phyloP scores from a whole-genome alignment of 2,113 vertebrate genomes.

The Heteronetta atricapilla region DNA sequence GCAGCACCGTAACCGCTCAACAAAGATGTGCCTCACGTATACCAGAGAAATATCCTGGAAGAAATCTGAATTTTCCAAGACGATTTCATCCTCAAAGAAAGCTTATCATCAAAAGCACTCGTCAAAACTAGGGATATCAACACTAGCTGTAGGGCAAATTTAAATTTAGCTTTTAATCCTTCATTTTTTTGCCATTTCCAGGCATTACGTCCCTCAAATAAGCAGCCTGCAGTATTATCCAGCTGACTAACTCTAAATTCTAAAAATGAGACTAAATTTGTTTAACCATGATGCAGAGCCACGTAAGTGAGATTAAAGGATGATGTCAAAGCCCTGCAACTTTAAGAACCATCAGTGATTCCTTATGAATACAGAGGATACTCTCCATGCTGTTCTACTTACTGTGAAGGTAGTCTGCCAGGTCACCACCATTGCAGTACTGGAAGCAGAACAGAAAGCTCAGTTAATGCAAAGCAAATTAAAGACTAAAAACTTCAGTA shows the following conservation, averaged over 20 bases:
- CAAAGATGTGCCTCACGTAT: background rate
- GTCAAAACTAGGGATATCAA: background rate
- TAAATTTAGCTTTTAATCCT: slow-evolving; percentile 46
- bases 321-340: background rate
- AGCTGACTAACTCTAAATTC: slow-evolving; percentile 27
- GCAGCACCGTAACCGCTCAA: background rate
- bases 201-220: background rate
- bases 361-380: background rate
- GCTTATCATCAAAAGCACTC: background rate
- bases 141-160: background rate
- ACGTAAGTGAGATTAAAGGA: slow-evolving; percentile 27
- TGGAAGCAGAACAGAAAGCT: slow-evolving; percentile 65
- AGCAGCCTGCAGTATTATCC: slow-evolving; percentile 28
- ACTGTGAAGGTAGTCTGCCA: slow-evolving; percentile 97
- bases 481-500: background rate
- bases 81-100: background rate
- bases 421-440: slow-evolving; percentile 98
- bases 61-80: background rate
- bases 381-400: slow-evolving; percentile 71
- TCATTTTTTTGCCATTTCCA: slow-evolving; percentile 34
- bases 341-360: background rate
- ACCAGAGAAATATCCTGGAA: background rate
- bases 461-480: background rate
- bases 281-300: slow-evolving; percentile 21
- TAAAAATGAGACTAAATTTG: slow-evolving; percentile 15